Evolutionary conservation across 2,113 vertebrate genomes (phyloP).

Genomic region (Pyrgilauda ruficollis): DNA sequence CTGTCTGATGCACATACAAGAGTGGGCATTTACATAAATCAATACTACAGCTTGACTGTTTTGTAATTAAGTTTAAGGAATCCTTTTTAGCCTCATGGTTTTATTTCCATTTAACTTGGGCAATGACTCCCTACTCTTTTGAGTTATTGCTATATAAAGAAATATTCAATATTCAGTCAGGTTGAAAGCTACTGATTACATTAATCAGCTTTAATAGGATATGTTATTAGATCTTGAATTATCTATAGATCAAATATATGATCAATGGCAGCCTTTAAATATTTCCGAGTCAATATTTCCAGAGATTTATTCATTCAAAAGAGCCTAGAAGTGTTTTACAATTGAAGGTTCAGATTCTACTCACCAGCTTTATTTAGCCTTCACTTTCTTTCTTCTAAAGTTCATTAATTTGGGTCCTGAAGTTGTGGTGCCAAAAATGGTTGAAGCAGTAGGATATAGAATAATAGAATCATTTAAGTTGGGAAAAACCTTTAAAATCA

Average conservation of each 20-base stretch:
- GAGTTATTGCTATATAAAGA: slow-evolving; percentile 18
- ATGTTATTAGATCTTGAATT: slow-evolving; percentile 14
- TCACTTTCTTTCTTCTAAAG: neutral
- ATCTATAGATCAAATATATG: slow-evolving; percentile 11
- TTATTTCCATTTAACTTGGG: neutral
- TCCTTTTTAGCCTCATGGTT: neutral
- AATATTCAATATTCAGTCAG: slow-evolving; percentile 25
- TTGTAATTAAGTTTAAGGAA: slow-evolving; percentile 2
- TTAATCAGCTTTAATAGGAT: slow-evolving; percentile 37
- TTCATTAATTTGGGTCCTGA: neutral
- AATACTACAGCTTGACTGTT: neutral
- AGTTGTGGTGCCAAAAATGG: neutral
- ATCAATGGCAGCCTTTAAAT: slow-evolving; percentile 19
- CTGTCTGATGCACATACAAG: neutral
- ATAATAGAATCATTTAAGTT: neutral
- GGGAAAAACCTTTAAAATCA: neutral
- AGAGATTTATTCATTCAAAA: neutral
- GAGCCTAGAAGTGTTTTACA: neutral
- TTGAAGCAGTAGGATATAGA: neutral
- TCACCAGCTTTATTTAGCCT: neutral
- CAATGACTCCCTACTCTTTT: neutral
- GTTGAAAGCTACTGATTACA: slow-evolving; percentile 27
- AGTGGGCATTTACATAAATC: neutral
- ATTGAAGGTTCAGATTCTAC: neutral
- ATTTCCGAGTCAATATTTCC: slow-evolving; percentile 27